Conservation (phyloP, 2,113 vertebrate species). For the Podarcis muralis region DNA sequence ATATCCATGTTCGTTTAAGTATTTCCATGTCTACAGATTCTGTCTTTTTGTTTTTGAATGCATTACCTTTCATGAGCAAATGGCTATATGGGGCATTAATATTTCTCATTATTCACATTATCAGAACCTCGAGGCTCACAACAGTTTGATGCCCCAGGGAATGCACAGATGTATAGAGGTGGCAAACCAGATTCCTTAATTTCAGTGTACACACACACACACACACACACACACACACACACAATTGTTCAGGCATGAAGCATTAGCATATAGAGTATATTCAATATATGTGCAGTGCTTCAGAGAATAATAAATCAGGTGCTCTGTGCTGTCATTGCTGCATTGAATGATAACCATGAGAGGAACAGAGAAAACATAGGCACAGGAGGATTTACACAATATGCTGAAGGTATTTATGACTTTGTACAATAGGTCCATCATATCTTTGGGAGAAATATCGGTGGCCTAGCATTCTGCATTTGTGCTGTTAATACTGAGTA, state of each 20-base stretch:
- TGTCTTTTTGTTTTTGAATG: background rate
- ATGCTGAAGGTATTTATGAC: background rate
- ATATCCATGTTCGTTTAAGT: background rate
- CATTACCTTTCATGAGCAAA: background rate
- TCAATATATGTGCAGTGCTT: constrained; percentile 12
- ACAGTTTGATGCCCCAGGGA: background rate
- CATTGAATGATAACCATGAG: constrained; percentile 17
- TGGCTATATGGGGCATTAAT: background rate
- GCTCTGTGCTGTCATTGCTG: background rate
- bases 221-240: background rate
- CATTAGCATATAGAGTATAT: constrained; percentile 31
- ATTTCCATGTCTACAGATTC: background rate
- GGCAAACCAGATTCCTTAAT: constrained; percentile 15
- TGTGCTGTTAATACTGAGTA: background rate
- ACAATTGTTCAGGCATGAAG: constrained; percentile 9
- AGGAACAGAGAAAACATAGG: background rate
- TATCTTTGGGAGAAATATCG: background rate
- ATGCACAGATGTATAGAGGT: background rate
- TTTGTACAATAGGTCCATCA: background rate
- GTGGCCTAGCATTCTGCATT: background rate
- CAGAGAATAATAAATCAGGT: constrained; percentile 31
- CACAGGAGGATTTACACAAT: background rate
- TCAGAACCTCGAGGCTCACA: constrained; percentile 1
- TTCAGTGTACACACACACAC: background rate
- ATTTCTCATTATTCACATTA: constrained; percentile 15